phyloP scores from a whole-genome alignment of 2,113 vertebrate genomes.

The Hydropotes inermis region DNA sequence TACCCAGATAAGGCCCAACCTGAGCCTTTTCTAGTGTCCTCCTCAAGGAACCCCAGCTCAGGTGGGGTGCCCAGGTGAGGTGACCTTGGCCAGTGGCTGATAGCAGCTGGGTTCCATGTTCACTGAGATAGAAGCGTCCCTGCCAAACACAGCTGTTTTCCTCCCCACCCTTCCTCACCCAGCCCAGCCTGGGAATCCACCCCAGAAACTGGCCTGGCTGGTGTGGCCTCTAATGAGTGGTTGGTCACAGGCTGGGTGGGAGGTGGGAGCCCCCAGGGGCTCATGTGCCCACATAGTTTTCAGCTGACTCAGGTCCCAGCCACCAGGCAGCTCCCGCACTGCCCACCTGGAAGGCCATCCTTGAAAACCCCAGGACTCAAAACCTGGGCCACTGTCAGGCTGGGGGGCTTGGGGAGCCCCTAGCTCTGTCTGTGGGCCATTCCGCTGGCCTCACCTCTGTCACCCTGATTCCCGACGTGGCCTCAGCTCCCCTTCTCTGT shows the following conservation, averaged over 20 bases:
- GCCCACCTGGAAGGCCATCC: background rate
- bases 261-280: conserved; percentile 33
- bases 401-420: background rate
- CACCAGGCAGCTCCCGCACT: background rate
- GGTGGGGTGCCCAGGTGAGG: background rate
- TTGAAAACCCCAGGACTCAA: background rate
- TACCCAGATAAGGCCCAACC: background rate
- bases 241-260: conserved; percentile 44
- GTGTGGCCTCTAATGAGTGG: conserved; percentile 67
- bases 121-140: background rate
- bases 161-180: conserved; percentile 52
- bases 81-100: background rate
- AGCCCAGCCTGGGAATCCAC: conserved; percentile 38
- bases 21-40: background rate
- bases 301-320: conserved; percentile 54
- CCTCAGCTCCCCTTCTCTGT: background rate
- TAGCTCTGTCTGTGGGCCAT: background rate
- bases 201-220: conserved; percentile 57
- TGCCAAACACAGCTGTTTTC: conserved; percentile 8
- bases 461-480: background rate
- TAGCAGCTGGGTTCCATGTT: background rate
- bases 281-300: conserved; percentile 60
- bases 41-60: background rate
- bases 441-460: background rate
- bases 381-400: background rate